These are phyloP conservation scores for Scaptomyza cyrtandrae DNA, from an alignment of 2,888 invertebrate genomes.

Conservation along the genomic window DNA sequence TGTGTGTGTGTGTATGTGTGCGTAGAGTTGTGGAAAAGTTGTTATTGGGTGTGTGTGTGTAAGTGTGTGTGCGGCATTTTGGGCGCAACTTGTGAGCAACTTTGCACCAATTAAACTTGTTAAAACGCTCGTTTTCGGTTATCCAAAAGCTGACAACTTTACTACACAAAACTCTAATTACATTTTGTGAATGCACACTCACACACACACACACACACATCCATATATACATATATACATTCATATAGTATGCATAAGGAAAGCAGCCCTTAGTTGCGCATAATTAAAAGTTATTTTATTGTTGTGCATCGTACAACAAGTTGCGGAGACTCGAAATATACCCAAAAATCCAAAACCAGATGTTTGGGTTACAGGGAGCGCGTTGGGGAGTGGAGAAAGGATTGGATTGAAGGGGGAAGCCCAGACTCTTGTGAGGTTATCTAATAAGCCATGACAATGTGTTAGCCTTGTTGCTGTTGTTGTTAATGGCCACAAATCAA, in stretches of 20 bases:
- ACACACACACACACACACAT: conserved; percentile 12
- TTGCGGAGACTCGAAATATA: conserved; percentile 40
- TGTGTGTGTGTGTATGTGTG: background rate
- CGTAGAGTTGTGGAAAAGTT: conserved; percentile 53
- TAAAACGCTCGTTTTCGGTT: conserved; percentile 80
- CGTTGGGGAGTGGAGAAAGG: background rate
- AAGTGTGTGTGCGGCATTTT: conserved; percentile 51
- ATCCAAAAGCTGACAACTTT: conserved; percentile 79
- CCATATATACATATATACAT: conserved; percentile 10
- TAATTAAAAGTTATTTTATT: conserved; percentile 81
- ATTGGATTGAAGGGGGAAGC: no score
- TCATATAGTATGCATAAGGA: conserved; percentile 3
- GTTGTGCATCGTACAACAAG: conserved; percentile 58
- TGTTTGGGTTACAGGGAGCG: background rate
- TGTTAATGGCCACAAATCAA: conserved; percentile 9
- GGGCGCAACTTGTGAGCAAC: conserved; percentile 71
- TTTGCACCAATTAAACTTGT: conserved; percentile 81
- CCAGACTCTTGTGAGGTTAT: conserved; percentile 19
- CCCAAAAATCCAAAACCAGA: conserved; percentile 3
- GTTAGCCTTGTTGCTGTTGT: conserved; percentile 1
- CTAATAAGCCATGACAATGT: conserved; percentile 40
- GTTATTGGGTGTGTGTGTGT: conserved; percentile 14
- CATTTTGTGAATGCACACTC: conserved; percentile 66
- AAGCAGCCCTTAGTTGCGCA: conserved; percentile 65
- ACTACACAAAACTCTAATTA: conserved; percentile 78